A percentile compares a stretch with the other conserved stretches of the same genome.
phyloP scores from a whole-genome alignment of 2,113 vertebrate species.

The Albula glossodonta region DNA sequence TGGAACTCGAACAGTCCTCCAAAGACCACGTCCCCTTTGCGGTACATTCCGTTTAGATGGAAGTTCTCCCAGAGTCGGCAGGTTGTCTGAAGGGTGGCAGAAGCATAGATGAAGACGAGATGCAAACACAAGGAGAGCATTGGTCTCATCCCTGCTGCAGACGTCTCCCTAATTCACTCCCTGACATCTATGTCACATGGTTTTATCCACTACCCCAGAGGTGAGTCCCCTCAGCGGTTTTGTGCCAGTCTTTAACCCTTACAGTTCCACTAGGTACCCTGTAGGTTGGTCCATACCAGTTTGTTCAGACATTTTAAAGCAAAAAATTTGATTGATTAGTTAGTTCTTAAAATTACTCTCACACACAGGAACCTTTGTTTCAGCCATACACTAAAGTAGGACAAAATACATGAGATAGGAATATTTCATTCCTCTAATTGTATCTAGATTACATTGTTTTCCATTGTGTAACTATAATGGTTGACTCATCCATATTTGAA shows the following conservation, averaged over 20 bases:
- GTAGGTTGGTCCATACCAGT: no score
- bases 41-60: constrained; percentile 44
- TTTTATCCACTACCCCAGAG: constrained; percentile 7
- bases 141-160: constrained; percentile 1
- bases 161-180: neutral
- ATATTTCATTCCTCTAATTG: no score
- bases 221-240: neutral
- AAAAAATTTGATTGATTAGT: no score
- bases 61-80: constrained; percentile 41
- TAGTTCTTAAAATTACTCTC: neutral
- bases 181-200: neutral
- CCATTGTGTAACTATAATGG: no score
- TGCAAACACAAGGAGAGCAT: neutral
- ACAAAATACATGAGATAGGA: no score
- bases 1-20: constrained; percentile 62
- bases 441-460: no score
- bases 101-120: constrained; percentile 19
- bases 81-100: neutral
- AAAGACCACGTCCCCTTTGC: constrained; percentile 50
- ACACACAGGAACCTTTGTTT: no score
- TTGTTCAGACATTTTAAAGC: no score
- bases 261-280: no score
- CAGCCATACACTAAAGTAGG: no score
- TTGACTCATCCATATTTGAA: no score
- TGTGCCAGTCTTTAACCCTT: neutral